phyloP scores from a whole-genome alignment of 2,797 vertebrate genomes.

The Sebastes reedi region DNA sequence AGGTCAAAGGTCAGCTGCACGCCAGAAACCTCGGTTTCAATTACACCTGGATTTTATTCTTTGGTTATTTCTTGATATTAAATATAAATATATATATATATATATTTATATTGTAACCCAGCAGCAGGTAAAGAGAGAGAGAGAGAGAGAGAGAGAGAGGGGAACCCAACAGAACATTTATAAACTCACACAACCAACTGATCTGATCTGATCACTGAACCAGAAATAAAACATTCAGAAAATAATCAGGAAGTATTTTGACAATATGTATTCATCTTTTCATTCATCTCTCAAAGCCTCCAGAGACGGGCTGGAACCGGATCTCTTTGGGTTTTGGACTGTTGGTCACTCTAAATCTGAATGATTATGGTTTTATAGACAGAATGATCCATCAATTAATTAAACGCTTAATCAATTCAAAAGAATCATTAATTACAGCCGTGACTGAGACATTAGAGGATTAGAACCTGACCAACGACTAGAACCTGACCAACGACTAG shows the following conservation, averaged over 20 bases:
- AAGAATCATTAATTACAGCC: neutral
- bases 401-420: neutral
- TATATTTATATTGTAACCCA: no score
- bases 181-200: neutral
- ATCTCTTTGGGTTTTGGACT: neutral
- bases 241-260: neutral
- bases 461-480: no score
- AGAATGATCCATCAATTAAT: neutral
- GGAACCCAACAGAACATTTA: neutral
- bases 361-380: neutral
- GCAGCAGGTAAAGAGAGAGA: no score
- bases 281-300: neutral
- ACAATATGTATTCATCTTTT: no score
- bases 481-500: no score
- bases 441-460: neutral
- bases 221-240: no score
- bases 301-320: neutral
- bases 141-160: no score
- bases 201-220: no score
- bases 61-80: neutral
- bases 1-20: constrained; percentile 12
- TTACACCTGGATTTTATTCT: neutral
- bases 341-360: neutral
- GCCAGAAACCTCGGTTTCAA: neutral
- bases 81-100: neutral